These are phyloP conservation scores for Blastobasis adustella DNA, from an alignment of 2,888 invertebrate species.

Conservation along the genomic window DNA sequence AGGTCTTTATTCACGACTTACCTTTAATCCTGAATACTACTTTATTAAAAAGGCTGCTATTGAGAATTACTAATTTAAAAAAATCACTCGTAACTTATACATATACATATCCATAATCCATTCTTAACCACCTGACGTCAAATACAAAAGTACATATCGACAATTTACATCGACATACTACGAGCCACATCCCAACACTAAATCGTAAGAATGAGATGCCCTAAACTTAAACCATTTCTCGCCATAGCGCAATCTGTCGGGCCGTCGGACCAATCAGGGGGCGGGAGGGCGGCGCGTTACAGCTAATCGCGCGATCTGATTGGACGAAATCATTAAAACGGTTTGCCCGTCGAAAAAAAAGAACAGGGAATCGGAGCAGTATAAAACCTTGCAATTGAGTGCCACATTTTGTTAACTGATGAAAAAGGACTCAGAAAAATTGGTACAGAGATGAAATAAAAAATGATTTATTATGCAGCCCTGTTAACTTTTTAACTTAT, in stretches of 20 bases:
- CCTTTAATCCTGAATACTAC: no score
- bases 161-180: constrained; percentile 1
- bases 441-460: constrained; percentile 65
- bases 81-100: no score
- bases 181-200: constrained; percentile 22
- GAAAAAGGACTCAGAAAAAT: constrained; percentile 68
- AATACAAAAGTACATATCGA: background rate
- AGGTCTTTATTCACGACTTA: no score
- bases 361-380: constrained; percentile 37
- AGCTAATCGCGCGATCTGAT: constrained; percentile 37
- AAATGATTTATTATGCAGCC: constrained; percentile 69
- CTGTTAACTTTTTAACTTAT: constrained; percentile 71
- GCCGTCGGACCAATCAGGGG: constrained; percentile 48
- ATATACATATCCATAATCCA: no score
- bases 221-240: constrained; percentile 68
- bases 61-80: no score
- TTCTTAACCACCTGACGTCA: background rate
- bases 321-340: constrained; percentile 64
- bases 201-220: constrained; percentile 67
- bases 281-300: constrained; percentile 56
- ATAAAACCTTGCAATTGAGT: constrained; percentile 69
- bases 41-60: no score
- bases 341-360: constrained; percentile 64
- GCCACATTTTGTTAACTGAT: constrained; percentile 71
- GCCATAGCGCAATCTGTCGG: constrained; percentile 68